Base-by-base conservation (phyloP, 2,797 vertebrate species). In the Aythya fuligula region DNA sequence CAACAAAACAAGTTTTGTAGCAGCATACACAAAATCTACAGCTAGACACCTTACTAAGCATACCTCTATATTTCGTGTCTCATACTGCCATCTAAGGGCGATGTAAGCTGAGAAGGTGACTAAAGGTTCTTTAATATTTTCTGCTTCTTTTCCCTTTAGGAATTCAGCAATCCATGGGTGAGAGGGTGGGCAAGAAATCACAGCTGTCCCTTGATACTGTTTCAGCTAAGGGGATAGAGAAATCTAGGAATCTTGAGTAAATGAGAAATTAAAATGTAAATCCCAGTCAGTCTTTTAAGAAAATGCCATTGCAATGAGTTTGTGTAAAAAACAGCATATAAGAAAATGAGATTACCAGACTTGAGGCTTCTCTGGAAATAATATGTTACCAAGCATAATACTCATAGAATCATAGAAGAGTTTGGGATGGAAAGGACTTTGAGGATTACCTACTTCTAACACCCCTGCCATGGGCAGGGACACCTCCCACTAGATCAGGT, bases 81-180 rank as follows among this genome's bases (percentile, higher is more conserved):
- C 82, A 88, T 76, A 84, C 95, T 93, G 95, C 96, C 95, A 91
- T 90, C 87, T 96, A 96, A 96, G 80, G 96, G 96, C 45, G 64
- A 24, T 1, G 0, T 19, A 30, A 43, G 32, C 83, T 53, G 85
- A 56, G 51, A 85, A 87, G 39, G 36, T 90, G 64, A 25, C 51
- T 79, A 11, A 47, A 82, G 34, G 5, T 57, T 81, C 70, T 78
- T 81, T 18, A 45, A 0, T 30, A 8, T 17, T 56, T 71, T 51
- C 18, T 60, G 3, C 5, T 36, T 6, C 16, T 27, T 12, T 92
- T 72, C 38, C 27, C 5, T 78, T 82, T 80, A 54, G 34, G 32
- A 77, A 78, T 34, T 25, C 41, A 49, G 11, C 17, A 73, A 4
- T 49, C 81, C 6, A 9, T 20, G 39, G 18, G 7, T 34, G 36